Percentiles rank a stretch among this genome's conserved stretches.
These are phyloP conservation scores for Rotaria magnacalcarata DNA, from an alignment of 2,888 invertebrate genomes.

Conservation along the genomic window DNA sequence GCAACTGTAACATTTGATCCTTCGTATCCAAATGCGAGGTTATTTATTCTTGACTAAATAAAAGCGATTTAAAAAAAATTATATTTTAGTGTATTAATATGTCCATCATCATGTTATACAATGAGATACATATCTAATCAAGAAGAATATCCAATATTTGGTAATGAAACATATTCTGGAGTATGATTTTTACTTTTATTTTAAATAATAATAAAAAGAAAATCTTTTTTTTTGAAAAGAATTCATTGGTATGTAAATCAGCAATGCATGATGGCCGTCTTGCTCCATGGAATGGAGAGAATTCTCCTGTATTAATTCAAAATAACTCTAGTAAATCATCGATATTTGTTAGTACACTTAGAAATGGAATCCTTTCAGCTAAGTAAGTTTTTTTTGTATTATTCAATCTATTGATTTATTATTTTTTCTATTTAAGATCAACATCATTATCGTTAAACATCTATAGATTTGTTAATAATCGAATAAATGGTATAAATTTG, in stretches of 20 bases:
- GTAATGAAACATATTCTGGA: conserved; percentile 6
- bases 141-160: background rate
- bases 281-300: background rate
- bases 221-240: background rate
- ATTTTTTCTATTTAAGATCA: background rate
- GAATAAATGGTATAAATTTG: background rate
- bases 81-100: background rate
- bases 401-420: background rate
- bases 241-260: conserved; percentile 21
- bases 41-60: background rate
- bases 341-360: background rate
- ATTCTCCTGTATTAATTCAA: background rate
- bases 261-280: conserved; percentile 7
- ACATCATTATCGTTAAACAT: background rate
- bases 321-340: background rate
- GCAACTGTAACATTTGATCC: background rate
- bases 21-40: background rate
- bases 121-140: background rate
- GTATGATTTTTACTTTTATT: background rate
- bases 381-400: background rate
- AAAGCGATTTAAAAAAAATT: no score
- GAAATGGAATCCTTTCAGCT: conserved; percentile 18
- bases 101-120: conserved; percentile 21
- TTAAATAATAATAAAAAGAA: background rate
- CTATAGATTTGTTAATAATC: background rate